Evolutionary conservation across 1,140 invertebrate species (phyloP), one percentile per base, ranked within the genome.

Genomic region (Sweltsa coloradensis): DNA sequence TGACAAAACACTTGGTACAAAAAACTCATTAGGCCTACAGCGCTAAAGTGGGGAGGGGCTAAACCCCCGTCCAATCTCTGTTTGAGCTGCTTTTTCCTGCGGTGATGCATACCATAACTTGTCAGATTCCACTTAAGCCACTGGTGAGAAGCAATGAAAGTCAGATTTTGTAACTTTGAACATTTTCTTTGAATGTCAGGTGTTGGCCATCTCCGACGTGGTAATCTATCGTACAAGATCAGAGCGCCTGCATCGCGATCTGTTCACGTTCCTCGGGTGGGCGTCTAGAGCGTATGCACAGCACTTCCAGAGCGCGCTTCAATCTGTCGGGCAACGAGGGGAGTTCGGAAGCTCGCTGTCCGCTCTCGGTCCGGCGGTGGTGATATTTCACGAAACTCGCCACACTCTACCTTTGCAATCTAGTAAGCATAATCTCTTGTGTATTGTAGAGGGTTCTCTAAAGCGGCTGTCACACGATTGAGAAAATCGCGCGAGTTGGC

Each of bases 311-410:
- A 58, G 68, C 29, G 79, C 81, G 19, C 55, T 85, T 14, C 70
- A 75, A 54, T 61, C 69, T 11, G 67, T 79, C 34, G 68, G 71
- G 2, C 61, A 74, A 48, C 62, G 69, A 45, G 69, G 68, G 52
- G 70, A 70, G 23, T 63, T 71, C 60, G 31, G 65, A 29, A 65
- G 59, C 36, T 59, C 70, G 3, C 54, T 71, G 2, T 73, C 71
- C 47, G 63, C 70, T n/a, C 59, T 83, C 34, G 85, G 85, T 6
- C 85, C 86, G 23, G 73, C 77, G 47, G 71, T 89, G 21, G 74
- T 89, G 48, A 76, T 90, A 49, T 85, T 88, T 66, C 85, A 91
- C 60, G 86, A 89, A 65, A 88, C 86, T 2, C 66, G 71, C 45
- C 75, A 88, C 54, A 89, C 85, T n/a, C 69, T 71, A 57, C 72